A percentile compares a stretch with the other conserved stretches of the same genome.
phyloP scores from a whole-genome alignment of 2,888 invertebrate genomes.

The Linnaemya tessellans region DNA sequence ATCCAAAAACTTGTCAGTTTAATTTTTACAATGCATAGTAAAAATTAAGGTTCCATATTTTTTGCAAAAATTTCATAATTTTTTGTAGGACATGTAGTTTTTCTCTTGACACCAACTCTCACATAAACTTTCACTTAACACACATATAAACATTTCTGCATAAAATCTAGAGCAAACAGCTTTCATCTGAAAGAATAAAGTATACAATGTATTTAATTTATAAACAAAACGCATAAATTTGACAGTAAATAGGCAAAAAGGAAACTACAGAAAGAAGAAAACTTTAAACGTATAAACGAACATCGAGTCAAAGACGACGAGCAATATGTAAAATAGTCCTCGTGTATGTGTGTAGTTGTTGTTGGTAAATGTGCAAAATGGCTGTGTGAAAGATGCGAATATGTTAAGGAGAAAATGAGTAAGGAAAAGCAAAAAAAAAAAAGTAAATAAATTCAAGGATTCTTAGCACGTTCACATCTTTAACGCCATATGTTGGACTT shows the following conservation, averaged over 20 bases:
- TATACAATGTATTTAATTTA: slow-evolving; percentile 60
- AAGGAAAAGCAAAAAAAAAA: slow-evolving; percentile 26
- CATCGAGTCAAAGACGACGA: slow-evolving; percentile 44
- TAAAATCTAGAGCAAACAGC: slow-evolving; percentile 12
- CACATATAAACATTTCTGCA: slow-evolving; percentile 24
- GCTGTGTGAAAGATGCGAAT: slow-evolving; percentile 47
- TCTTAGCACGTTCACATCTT: slow-evolving; percentile 82
- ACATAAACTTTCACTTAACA: neutral
- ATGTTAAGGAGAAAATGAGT: slow-evolving; percentile 46
- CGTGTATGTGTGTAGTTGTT: neutral
- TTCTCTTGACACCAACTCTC: neutral
- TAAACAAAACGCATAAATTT: slow-evolving; percentile 68
- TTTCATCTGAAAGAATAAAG: slow-evolving; percentile 7
- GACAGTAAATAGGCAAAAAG: slow-evolving; percentile 67
- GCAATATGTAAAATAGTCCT: slow-evolving; percentile 55
- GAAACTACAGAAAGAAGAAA: slow-evolving; percentile 15
- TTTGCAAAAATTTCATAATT: neutral
- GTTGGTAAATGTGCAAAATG: slow-evolving; percentile 56
- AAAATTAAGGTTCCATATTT: no score
- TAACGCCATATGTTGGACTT: slow-evolving; percentile 83
- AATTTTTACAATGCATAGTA: no score
- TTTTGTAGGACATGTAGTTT: neutral
- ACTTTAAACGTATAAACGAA: slow-evolving; percentile 37
- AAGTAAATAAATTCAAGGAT: slow-evolving; percentile 77
- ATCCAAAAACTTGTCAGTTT: no score